Percentiles rank a stretch among this genome's conserved stretches.
These are phyloP conservation scores for Falcunculus frontatus DNA, from an alignment of 2,113 vertebrate genomes.

Conservation along the genomic window DNA sequence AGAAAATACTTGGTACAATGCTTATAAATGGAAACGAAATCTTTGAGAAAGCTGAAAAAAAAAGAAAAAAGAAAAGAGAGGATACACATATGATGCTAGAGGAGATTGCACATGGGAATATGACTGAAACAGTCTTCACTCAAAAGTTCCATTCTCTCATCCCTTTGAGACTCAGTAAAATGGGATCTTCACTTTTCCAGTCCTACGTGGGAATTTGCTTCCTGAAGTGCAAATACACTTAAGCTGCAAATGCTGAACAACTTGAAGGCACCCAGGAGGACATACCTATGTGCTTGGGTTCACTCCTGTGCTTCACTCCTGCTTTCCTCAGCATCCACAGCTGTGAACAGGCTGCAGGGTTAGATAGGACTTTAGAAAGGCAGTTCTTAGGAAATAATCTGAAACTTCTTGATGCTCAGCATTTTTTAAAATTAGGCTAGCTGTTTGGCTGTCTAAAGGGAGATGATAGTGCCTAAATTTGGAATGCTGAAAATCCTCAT, in stretches of 20 bases:
- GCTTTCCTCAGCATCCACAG: neutral
- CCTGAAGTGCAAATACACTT: neutral
- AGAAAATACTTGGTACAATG: neutral
- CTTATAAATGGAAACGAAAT: neutral
- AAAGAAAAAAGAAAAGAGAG: neutral
- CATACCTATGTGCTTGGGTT: neutral
- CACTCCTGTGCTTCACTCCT: neutral
- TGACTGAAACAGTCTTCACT: neutral
- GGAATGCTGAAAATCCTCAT: neutral
- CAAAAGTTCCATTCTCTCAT: neutral
- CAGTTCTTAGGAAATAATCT: neutral
- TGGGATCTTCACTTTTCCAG: neutral
- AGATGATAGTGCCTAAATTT: neutral
- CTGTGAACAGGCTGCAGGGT: neutral
- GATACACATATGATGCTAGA: neutral
- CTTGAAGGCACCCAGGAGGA: neutral
- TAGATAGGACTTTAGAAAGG: neutral
- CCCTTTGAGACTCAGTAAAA: neutral
- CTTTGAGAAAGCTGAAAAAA: neutral
- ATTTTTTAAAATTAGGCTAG: neutral
- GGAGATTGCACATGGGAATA: accelerated
- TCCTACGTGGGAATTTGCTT: neutral
- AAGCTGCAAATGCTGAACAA: neutral
- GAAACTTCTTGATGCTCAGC: neutral
- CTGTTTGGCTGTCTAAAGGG: neutral